Conservation (phyloP, 1,140 invertebrate species). For the Drosophila virilis region DNA sequence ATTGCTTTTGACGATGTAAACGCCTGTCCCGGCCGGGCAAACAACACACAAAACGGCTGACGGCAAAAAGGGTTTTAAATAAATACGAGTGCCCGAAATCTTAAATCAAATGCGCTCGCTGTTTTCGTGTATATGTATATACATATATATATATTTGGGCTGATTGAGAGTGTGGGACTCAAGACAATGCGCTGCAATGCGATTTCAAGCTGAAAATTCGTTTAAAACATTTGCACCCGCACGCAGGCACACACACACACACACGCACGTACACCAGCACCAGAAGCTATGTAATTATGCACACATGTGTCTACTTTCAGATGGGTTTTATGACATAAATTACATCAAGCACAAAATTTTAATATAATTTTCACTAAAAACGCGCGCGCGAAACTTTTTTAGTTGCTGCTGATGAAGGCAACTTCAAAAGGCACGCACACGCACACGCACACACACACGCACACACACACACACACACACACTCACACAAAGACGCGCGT, state of each 20-base stretch:
- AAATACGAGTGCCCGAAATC: slow-evolving; percentile 56
- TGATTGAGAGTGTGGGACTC: slow-evolving; percentile 7
- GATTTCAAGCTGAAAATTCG: slow-evolving; percentile 82
- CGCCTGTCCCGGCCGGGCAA: slow-evolving; percentile 10
- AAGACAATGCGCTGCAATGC: slow-evolving; percentile 55
- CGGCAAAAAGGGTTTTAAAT: slow-evolving; percentile 70
- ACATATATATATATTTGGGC: slow-evolving; percentile 8
- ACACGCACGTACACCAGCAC: slow-evolving; percentile 3
- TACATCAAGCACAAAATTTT: slow-evolving; percentile 84
- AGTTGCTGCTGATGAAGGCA: slow-evolving; percentile 53
- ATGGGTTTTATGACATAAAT: slow-evolving; percentile 80
- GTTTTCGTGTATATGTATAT: background rate
- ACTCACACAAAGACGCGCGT: background rate
- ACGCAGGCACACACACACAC: slow-evolving; percentile 44
- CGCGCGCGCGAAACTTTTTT: slow-evolving; percentile 78
- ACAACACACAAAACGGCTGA: slow-evolving; percentile 28
- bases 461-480: background rate
- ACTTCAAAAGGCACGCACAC: slow-evolving; percentile 28
- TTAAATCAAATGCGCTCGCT: slow-evolving; percentile 48
- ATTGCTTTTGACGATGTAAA: slow-evolving; percentile 48
- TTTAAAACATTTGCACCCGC: slow-evolving; percentile 74
- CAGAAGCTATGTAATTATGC: slow-evolving; percentile 44
- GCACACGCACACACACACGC: slow-evolving; percentile 6
- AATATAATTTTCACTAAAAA: slow-evolving; percentile 84
- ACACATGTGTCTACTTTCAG: slow-evolving; percentile 49